A percentile compares a stretch with the other conserved stretches of the same genome.
Conservation (phyloP, 2,888 invertebrate species). For the Isotomurus palustris region DNA sequence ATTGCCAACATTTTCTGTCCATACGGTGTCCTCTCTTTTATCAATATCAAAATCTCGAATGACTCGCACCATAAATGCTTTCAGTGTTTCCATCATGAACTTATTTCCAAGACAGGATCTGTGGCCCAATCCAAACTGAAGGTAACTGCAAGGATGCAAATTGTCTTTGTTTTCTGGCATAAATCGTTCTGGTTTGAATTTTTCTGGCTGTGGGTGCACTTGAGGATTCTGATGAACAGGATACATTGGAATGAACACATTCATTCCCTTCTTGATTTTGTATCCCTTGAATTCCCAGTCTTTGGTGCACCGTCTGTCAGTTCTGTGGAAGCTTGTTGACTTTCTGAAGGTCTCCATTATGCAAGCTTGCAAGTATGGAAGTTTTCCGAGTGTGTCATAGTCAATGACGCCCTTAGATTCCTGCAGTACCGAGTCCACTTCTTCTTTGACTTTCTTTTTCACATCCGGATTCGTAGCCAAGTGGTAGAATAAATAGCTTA, state of each 20-base stretch:
- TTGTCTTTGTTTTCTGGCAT: constrained; percentile 35
- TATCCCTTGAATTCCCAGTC: constrained; percentile 28
- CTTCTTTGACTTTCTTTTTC: constrained; percentile 7
- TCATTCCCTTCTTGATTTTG: constrained; percentile 18
- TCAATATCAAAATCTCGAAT: neutral
- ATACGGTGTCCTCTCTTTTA: neutral
- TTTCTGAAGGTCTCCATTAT: constrained; percentile 28
- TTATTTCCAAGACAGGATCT: neutral
- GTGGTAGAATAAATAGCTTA: constrained; percentile 24
- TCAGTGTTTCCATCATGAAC: neutral
- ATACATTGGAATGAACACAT: constrained; percentile 15
- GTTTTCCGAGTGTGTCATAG: constrained; percentile 24
- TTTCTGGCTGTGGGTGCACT: constrained; percentile 16
- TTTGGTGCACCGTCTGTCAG: constrained; percentile 27
- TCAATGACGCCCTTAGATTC: constrained; percentile 22
- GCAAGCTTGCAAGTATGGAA: constrained; percentile 25
- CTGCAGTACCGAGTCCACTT: constrained; percentile 20
- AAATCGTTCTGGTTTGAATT: constrained; percentile 34
- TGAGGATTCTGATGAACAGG: constrained; percentile 26
- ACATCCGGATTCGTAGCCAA: constrained; percentile 18
- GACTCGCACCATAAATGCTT: neutral
- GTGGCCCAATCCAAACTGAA: neutral
- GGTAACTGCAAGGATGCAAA: constrained; percentile 23
- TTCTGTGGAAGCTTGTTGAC: constrained; percentile 21
- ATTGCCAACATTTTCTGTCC: neutral